Base-by-base conservation (phyloP, 2,797 vertebrate genomes). In the Manis pentadactyla region DNA sequence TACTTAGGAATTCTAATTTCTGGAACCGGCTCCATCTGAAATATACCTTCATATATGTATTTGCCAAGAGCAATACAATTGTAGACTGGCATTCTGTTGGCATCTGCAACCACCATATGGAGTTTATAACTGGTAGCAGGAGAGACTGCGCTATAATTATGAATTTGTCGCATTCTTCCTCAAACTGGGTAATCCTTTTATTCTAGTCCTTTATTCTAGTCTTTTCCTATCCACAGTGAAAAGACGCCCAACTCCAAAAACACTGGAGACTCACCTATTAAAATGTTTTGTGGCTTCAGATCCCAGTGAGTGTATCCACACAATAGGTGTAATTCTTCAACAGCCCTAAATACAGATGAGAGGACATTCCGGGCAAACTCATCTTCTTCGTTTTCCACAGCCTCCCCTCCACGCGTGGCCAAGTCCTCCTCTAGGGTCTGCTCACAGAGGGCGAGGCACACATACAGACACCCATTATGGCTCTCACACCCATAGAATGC, bases 371-470 rank as follows among this genome's bases (percentile, higher is more conserved):
- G 97, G 71, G 84, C 90, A 90, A 97, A 91, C 34, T 81, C 11
- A 39, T 96, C 96, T 51, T 97, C 96, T 75, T 6, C 15, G 0
- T 68, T 49, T 71, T 66, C 92, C 68, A 59, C 12, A 5, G 71
- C 88, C 23, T 87, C 59, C 66, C 0, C 7, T 25, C 46, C 13
- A 51, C 0, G 57, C 1, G 0, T 0, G 6, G 59, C 31, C 74
- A 98, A 94, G 51, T 95, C 18, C 4, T 98, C 96, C 91, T 98
- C 93, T 82, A 99, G 98, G 4, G 97, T 98, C 71, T 66, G 87
- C 94, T 98, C 98, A 79, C 98, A 99, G 64, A 99, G 98, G 1
- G 98, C 84, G 15, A 98, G 94, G 49, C 98, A 98, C 97, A 98
- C 90, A 5, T 98, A 98, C 31, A 96, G 5, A 46, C 69, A 97